Evolutionary conservation across 2,888 invertebrate species (phyloP), one percentile per base, ranked within the genome.

Genomic region (Balanococcus diminutus): DNA sequence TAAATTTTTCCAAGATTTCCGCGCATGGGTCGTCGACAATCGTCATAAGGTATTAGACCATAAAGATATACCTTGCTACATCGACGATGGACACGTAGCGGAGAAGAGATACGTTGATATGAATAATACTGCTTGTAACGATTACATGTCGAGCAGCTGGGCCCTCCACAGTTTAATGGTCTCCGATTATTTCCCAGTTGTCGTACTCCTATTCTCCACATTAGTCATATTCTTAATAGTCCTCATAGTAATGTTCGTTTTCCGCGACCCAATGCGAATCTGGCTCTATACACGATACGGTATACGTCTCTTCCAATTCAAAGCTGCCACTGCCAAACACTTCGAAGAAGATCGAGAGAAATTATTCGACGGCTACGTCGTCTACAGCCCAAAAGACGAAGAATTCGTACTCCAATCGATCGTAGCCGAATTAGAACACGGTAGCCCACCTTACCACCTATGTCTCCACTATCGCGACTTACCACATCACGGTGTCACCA

Each of bases 311-410:
- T 95, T 95, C 90, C 92, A 92, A 87, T 88, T 88, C 86, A 93
- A 93, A 82, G 87, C 88, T 14, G 94, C 94, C 86, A 92, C 93
- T 1, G 92, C 93, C 67, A 87, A 87, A 25, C 87, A 87, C 46
- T 87, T 87, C 22, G 93, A 92, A 89, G 96, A 95, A 90, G 96
- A 96, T 89, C 93, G 94, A 87, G 96, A 96, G 89, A 87, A 87
- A 89, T 91, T 96, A 39, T 97, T 96, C 90, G 98, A 98, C 90
- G 97, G 96, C 81, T 98, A 97, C 90, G 95, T 98, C 16, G 94
- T 96, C 89, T 98, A 98, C 91, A 96, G 96, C 88, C 95, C 95
- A 72, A 96, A 96, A 91, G 97, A 97, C 90, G 96, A 96, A 89
- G 94, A 95, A 89, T 96, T 96, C 89, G 96, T 97, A 4, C 92